These are phyloP conservation scores for Chloropsis hardwickii DNA, from an alignment of 2,113 vertebrate genomes.

Conservation along the genomic window DNA sequence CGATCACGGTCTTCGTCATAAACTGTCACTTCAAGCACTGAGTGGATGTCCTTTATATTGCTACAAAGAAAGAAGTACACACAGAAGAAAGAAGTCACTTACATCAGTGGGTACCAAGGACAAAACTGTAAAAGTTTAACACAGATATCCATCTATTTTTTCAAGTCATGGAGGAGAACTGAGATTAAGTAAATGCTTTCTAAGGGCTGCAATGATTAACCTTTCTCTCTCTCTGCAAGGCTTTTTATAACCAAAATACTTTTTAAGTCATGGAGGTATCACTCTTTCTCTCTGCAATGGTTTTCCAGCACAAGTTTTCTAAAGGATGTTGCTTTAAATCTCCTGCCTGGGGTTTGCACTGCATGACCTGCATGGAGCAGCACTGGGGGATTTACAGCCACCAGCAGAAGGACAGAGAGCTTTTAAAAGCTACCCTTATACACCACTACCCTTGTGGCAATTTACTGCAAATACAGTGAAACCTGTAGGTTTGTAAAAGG, in stretches of 20 bases:
- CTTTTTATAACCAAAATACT: not conserved
- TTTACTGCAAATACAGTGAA: not conserved
- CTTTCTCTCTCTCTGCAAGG: not conserved
- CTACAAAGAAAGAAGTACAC: slow-evolving; percentile 70
- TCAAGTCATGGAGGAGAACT: not conserved
- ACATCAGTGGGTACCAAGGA: slow-evolving; percentile 1
- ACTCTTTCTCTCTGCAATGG: not conserved
- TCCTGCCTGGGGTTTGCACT: not conserved
- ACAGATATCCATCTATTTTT: not conserved
- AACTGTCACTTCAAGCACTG: slow-evolving; percentile 95
- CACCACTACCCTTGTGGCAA: not conserved
- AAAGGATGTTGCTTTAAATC: slow-evolving; percentile 26
- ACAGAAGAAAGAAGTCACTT: slow-evolving; percentile 26
- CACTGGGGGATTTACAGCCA: not conserved
- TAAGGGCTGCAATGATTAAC: not conserved
- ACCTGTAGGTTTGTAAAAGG: not conserved
- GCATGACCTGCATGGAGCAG: not conserved
- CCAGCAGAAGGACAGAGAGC: not conserved
- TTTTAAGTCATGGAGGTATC: not conserved
- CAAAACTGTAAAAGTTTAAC: slow-evolving; percentile 40
- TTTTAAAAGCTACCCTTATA: not conserved
- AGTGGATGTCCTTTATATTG: slow-evolving; percentile 98
- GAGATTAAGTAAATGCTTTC: not conserved
- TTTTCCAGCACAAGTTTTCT: not conserved
- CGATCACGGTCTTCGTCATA: slow-evolving; percentile 97